A percentile compares a stretch with the other conserved stretches of the same genome.
phyloP scores from a whole-genome alignment of 2,797 vertebrate species.

The Limosa lapponica region DNA sequence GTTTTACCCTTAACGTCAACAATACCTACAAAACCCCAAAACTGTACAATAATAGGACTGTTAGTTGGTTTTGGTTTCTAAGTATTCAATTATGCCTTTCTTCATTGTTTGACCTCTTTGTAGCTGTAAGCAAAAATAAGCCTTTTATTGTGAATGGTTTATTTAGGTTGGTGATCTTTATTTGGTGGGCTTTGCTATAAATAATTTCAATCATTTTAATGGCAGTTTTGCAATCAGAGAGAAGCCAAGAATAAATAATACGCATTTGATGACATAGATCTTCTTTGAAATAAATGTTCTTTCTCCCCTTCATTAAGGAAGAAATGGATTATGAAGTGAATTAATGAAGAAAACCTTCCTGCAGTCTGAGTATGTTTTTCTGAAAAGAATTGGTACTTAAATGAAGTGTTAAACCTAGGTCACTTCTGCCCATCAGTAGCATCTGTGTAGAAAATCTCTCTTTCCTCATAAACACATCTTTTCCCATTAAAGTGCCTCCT shows the following conservation, averaged over 20 bases:
- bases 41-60: neutral
- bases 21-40: neutral
- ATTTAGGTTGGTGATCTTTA: neutral
- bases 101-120: neutral
- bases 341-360: conserved; percentile 6
- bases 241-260: conserved; percentile 16
- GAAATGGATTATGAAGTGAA: conserved; percentile 6
- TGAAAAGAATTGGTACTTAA: neutral
- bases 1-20: neutral
- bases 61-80: neutral
- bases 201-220: conserved; percentile 4
- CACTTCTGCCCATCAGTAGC: neutral
- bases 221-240: neutral
- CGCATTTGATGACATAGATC: neutral
- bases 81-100: neutral
- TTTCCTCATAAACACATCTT: neutral
- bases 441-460: neutral
- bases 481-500: neutral
- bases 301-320: neutral
- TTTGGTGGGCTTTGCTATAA: neutral
- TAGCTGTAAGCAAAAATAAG: neutral
- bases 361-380: neutral
- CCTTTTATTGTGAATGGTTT: neutral
- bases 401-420: neutral
- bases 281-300: neutral